Evolutionary conservation across 2,888 invertebrate genomes (phyloP).

Genomic region (Clanis bilineata): DNA sequence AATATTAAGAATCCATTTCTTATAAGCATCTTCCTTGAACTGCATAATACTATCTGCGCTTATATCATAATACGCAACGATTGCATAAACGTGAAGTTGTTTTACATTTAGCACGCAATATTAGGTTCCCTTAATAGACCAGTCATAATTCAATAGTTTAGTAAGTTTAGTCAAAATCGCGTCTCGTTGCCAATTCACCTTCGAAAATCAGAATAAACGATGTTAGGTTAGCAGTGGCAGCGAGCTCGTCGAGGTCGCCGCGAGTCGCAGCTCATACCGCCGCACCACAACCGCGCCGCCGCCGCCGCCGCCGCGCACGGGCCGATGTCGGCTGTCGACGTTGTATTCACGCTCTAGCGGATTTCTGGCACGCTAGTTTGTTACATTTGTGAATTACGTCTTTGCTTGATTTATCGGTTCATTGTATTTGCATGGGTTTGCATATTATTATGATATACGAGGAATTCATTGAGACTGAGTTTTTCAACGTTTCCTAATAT

Average conservation of each 20-base stretch:
- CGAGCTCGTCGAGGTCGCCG: conserved; percentile 22
- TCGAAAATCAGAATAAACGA: not conserved
- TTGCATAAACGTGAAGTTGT: not conserved
- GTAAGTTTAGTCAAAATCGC: not conserved
- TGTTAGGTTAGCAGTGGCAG: conserved; percentile 6
- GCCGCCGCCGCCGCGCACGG: too few species aligned
- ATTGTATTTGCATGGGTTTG: conserved; percentile 22
- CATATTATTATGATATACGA: not conserved
- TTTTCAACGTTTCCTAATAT: not conserved
- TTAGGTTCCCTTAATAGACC: not conserved
- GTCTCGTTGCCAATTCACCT: not conserved
- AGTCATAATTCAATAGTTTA: not conserved
- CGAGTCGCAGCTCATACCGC: too few species aligned
- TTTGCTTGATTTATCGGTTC: conserved; percentile 27
- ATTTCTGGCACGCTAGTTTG: conserved; percentile 49
- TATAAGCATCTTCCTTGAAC: not conserved
- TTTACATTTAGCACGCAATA: not conserved
- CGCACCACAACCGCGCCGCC: too few species aligned
- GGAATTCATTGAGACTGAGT: too few species aligned
- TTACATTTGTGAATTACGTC: conserved; percentile 35
- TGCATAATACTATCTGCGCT: not conserved
- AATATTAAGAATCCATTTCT: not conserved
- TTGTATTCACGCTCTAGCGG: conserved; percentile 42
- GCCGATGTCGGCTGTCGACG: conserved; percentile 14
- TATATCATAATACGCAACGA: not conserved